Base-by-base conservation (phyloP, 2,888 invertebrate species). In the Emesis russula region DNA sequence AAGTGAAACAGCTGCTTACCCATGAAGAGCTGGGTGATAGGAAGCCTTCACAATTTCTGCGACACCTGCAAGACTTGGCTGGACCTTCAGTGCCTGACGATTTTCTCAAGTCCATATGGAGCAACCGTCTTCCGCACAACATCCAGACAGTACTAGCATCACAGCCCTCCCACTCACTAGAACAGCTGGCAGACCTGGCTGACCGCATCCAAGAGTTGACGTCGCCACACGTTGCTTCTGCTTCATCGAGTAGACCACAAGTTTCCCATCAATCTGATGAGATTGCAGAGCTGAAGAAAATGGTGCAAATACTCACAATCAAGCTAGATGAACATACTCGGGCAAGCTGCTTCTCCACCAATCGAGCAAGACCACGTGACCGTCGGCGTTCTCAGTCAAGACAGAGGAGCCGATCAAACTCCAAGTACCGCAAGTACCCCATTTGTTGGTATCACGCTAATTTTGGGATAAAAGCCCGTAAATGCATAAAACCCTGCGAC, bases 21-120 rank as follows among this genome's bases (percentile, higher is more conserved):
- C 87, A 90, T 13, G 88, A 91, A 44, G 87, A 91, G 70, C 66
- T 91, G 0, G 93, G 88, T 0, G 92, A 94, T 33, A 63, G 93
- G 9, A 90, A 89, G 11, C 91, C 91, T 0, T 92, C 91, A 7
- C 89, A 91, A 38, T 92, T 91, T 48, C 75, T 87, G 3, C 85
- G 91, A 11, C 92, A 92, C 71, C 77, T 92, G 15, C 87, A 87
- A 41, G 33, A 75, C 63, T 73, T 91, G 4, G 89, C 92, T 0
- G 91, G 93, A 2, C 84, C 85, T 1, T 31, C 9, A 6, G 71
- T 93, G 9, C 85, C 89, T 0, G 81, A 90, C 1, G 87, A 88
- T 9, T 89, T 92, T 18, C n/a, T 94, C 25, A 58, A 18, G 15
- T 90, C 88, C 18, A 89, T 91, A 6, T 91, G 92, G 88, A 48